Conservation (phyloP, 2,113 vertebrate species). For the Plecotus auritus region DNA sequence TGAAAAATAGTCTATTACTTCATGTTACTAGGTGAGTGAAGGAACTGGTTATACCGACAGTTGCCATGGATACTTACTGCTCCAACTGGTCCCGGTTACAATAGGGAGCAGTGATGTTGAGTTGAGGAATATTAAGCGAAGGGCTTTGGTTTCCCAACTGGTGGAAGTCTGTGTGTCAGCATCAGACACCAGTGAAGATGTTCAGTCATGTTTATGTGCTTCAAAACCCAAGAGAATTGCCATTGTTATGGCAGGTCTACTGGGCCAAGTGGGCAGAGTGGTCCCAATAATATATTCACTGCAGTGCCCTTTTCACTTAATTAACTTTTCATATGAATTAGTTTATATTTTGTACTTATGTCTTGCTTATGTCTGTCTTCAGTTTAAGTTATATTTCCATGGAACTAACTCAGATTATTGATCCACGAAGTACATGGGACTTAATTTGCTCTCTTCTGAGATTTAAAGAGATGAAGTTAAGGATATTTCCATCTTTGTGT, state of each 20-base stretch:
- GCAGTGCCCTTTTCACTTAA: background rate
- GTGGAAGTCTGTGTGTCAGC: background rate
- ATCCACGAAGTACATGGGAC: background rate
- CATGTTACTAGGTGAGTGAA: slow-evolving; percentile 34
- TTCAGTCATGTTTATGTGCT: background rate
- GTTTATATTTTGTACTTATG: background rate
- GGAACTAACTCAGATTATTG: background rate
- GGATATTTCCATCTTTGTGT: background rate
- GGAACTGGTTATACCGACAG: background rate
- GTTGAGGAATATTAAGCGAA: background rate
- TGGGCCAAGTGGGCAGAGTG: background rate
- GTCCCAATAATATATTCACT: background rate
- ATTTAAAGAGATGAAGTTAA: slow-evolving; percentile 35
- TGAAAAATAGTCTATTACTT: slow-evolving; percentile 28
- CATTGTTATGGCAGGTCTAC: background rate
- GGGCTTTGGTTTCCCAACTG: background rate
- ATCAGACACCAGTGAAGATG: background rate
- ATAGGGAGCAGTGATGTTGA: background rate
- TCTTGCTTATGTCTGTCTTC: background rate
- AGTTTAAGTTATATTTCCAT: background rate
- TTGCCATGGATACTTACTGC: slow-evolving; percentile 54
- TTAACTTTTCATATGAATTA: background rate
- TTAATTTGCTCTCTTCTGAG: slow-evolving; percentile 24
- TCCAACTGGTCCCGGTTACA: slow-evolving; percentile 32
- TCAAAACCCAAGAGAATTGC: background rate